Percentiles rank a stretch among this genome's conserved stretches.
phyloP scores from a whole-genome alignment of 1,140 invertebrate species.

The Eurosta solidaginis region DNA sequence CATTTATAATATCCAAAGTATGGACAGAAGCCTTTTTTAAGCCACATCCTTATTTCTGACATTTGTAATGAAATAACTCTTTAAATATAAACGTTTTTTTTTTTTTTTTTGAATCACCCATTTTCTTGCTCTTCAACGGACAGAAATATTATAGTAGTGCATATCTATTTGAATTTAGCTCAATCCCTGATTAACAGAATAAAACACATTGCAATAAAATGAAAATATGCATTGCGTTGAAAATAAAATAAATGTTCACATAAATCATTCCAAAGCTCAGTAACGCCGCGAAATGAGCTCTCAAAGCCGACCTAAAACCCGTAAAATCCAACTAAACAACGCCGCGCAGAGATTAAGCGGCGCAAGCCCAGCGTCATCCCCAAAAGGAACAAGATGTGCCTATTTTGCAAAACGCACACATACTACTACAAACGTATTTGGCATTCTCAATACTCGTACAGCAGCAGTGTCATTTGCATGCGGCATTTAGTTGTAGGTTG shows the following conservation, averaged over 20 bases:
- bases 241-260: neutral
- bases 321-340: neutral
- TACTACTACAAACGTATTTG: neutral
- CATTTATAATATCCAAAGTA: no score
- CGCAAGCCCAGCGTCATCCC: neutral
- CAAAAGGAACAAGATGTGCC: neutral
- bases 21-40: no score
- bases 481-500: neutral
- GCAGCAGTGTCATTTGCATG: constrained; percentile 6
- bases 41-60: no score
- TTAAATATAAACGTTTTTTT: no score
- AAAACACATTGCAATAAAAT: neutral
- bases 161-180: no score
- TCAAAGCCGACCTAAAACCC: constrained; percentile 1
- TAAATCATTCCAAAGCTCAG: neutral
- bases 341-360: neutral
- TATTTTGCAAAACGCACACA: neutral
- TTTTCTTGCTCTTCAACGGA: no score
- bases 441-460: neutral
- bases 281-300: neutral
- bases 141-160: no score
- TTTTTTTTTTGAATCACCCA: no score
- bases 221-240: neutral
- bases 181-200: no score
- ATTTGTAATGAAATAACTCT: no score